A percentile compares a stretch with the other conserved stretches of the same genome.
Conservation (phyloP, 2,113 vertebrate genomes). For the Lophura nycthemera region DNA sequence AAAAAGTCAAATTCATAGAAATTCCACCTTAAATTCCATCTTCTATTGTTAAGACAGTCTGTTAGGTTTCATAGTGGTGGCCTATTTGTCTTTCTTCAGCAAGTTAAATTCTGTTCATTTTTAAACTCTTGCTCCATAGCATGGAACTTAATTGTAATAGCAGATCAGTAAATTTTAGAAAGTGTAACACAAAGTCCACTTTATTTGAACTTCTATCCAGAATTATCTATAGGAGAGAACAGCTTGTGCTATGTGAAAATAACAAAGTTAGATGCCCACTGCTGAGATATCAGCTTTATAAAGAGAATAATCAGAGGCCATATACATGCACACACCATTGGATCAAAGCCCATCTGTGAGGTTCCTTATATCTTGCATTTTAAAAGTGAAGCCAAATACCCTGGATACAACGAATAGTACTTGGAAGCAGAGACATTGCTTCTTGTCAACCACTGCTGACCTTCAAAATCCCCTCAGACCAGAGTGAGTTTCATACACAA, state of each 20-base stretch:
- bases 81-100: not conserved
- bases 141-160: not conserved
- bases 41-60: not conserved
- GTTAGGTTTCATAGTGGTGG: fast-evolving
- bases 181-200: fast-evolving
- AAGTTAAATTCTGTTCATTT: not conserved
- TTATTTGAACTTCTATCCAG: not conserved
- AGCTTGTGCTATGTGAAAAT: not conserved
- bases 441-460: not conserved
- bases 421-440: not conserved
- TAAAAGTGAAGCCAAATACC: not conserved
- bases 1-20: not conserved
- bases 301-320: not conserved
- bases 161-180: not conserved
- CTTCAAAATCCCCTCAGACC: not conserved
- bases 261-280: not conserved
- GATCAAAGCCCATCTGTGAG: not conserved
- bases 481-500: not conserved
- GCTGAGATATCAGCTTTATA: not conserved
- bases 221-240: not conserved
- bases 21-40: not conserved
- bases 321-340: not conserved
- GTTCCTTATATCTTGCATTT: not conserved
- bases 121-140: not conserved
- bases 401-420: not conserved